Evolutionary conservation across 2,113 vertebrate species (phyloP).

Genomic region (Apaloderma vittatum): DNA sequence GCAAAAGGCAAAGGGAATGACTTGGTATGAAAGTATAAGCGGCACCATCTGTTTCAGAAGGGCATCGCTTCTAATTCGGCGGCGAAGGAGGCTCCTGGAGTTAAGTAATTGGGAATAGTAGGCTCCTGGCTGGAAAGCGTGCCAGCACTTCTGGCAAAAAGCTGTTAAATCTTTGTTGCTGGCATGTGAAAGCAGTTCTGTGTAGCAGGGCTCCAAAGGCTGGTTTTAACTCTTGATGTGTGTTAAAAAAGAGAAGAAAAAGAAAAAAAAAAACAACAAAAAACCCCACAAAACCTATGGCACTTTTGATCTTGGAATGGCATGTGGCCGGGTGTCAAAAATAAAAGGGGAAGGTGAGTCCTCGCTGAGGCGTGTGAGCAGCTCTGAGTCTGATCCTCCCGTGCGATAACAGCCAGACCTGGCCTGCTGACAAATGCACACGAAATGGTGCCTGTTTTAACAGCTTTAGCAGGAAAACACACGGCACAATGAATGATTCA

Average conservation of each 20-base stretch:
- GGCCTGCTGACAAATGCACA: neutral
- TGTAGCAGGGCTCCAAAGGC: neutral
- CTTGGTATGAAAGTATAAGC: neutral
- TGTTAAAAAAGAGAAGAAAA: too few species aligned
- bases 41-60: constrained; percentile 42
- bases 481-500: neutral
- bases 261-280: neutral
- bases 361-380: neutral
- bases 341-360: neutral
- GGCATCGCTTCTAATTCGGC: neutral
- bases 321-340: neutral
- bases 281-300: neutral
- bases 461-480: neutral
- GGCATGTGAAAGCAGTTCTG: neutral
- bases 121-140: constrained; percentile 54
- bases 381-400: neutral
- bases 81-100: constrained; percentile 52
- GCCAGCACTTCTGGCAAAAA: constrained; percentile 64
- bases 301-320: neutral
- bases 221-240: constrained; percentile 34
- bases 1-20: neutral
- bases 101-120: constrained; percentile 63
- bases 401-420: neutral
- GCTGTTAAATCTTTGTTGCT: constrained; percentile 35
- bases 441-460: constrained; percentile 17